These are phyloP conservation scores for Acanthacorydalis orientalis DNA, from an alignment of 2,888 invertebrate species.

Conservation along the genomic window DNA sequence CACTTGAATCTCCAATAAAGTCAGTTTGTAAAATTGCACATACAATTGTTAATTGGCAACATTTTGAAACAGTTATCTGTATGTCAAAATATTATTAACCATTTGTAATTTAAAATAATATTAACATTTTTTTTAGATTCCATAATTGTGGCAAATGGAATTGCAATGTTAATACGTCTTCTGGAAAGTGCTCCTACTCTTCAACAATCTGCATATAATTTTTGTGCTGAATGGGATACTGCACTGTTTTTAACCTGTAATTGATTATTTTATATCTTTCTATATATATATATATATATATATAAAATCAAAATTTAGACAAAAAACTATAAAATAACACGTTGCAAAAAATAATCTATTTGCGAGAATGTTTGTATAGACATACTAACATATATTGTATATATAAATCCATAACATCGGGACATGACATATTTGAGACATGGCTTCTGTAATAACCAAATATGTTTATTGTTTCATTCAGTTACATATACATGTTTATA, in stretches of 20 bases:
- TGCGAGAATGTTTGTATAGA: too few relatives aligned
- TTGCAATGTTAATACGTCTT: slow-evolving; percentile 56
- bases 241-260: slow-evolving; percentile 51
- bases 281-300: too few relatives aligned
- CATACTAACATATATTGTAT: too few relatives aligned
- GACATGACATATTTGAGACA: too few relatives aligned
- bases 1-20: slow-evolving; percentile 39
- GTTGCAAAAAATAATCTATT: too few relatives aligned
- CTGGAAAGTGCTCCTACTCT: slow-evolving; percentile 40
- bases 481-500: too few relatives aligned
- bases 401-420: too few relatives aligned
- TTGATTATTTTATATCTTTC: too few relatives aligned
- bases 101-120: not conserved
- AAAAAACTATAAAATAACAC: too few relatives aligned
- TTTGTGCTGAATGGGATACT: slow-evolving; percentile 63
- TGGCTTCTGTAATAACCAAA: too few relatives aligned
- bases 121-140: slow-evolving; percentile 35
- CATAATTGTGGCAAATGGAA: slow-evolving; percentile 53
- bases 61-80: slow-evolving; percentile 60
- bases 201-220: slow-evolving; percentile 42
- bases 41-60: slow-evolving; percentile 46
- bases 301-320: too few relatives aligned
- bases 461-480: too few relatives aligned
- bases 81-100: slow-evolving; percentile 21
- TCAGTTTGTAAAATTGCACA: slow-evolving; percentile 42